A percentile compares a stretch with the other conserved stretches of the same genome.
phyloP scores from a whole-genome alignment of 2,888 invertebrate species.

The Eupeodes luniger region DNA sequence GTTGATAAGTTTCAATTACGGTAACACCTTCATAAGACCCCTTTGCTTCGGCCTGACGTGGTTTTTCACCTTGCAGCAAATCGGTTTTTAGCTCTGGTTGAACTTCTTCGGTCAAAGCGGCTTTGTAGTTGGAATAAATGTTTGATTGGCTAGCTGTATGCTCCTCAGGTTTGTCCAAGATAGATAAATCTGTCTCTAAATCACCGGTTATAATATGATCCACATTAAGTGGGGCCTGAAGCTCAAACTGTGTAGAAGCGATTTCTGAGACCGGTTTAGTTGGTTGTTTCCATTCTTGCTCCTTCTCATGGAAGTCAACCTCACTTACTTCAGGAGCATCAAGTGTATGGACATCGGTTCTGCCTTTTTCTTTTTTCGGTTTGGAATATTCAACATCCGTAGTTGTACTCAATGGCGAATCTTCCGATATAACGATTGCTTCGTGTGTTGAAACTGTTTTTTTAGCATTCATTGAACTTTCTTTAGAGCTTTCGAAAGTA shows the following conservation, averaged over 20 bases:
- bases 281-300: conserved; percentile 81
- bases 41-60: conserved; percentile 81
- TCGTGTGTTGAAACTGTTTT: conserved; percentile 86
- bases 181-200: conserved; percentile 86
- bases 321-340: conserved; percentile 87
- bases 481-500: conserved; percentile 85
- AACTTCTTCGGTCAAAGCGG: conserved; percentile 84
- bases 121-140: conserved; percentile 84
- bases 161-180: conserved; percentile 80
- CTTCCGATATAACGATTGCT: conserved; percentile 87
- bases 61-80: conserved; percentile 76
- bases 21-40: conserved; percentile 82
- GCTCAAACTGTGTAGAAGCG: conserved; percentile 77
- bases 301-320: conserved; percentile 88
- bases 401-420: conserved; percentile 86
- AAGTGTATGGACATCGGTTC: conserved; percentile 86
- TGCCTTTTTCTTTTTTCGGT: conserved; percentile 83
- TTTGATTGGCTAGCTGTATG: conserved; percentile 78
- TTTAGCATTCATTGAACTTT: conserved; percentile 86
- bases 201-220: conserved; percentile 88
- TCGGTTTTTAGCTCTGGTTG: conserved; percentile 84
- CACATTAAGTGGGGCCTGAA: conserved; percentile 87
- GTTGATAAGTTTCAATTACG: conserved; percentile 77
- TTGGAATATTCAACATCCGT: conserved; percentile 62
- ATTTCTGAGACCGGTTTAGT: conserved; percentile 52